phyloP scores from a whole-genome alignment of 2,113 vertebrate genomes.

The Pyrgilauda ruficollis region DNA sequence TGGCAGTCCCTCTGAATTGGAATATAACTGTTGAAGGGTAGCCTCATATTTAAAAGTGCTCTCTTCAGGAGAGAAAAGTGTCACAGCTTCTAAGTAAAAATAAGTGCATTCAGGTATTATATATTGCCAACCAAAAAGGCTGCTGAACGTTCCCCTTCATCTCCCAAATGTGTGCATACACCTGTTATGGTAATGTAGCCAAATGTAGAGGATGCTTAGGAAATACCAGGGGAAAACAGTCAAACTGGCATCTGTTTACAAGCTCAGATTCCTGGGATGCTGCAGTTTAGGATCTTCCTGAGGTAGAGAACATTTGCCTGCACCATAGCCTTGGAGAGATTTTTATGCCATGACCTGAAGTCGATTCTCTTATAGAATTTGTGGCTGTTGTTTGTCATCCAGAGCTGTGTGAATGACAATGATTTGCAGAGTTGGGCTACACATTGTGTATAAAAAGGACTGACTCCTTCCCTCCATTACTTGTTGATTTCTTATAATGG shows the following conservation, averaged over 20 bases:
- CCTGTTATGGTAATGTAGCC: not conserved
- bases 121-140: not conserved
- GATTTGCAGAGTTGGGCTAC: not conserved
- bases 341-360: not conserved
- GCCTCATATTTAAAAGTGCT: not conserved
- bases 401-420: not conserved
- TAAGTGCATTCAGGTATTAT: not conserved
- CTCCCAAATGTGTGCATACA: not conserved
- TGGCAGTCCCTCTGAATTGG: not conserved
- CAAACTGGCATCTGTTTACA: not conserved
- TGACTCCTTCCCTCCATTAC: not conserved
- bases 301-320: not conserved
- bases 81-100: not conserved
- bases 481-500: not conserved
- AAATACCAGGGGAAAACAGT: not conserved
- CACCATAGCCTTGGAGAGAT: rapidly evolving
- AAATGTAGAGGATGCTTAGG: not conserved
- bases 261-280: not conserved
- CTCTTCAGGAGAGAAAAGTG: not conserved
- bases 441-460: not conserved
- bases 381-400: not conserved
- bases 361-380: not conserved
- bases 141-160: rapidly evolving
- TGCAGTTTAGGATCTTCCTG: not conserved
- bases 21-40: not conserved